Evolutionary conservation across 2,113 vertebrate species (phyloP), one percentile per base, ranked within the genome.

Genomic region (Cardinalis cardinalis): DNA sequence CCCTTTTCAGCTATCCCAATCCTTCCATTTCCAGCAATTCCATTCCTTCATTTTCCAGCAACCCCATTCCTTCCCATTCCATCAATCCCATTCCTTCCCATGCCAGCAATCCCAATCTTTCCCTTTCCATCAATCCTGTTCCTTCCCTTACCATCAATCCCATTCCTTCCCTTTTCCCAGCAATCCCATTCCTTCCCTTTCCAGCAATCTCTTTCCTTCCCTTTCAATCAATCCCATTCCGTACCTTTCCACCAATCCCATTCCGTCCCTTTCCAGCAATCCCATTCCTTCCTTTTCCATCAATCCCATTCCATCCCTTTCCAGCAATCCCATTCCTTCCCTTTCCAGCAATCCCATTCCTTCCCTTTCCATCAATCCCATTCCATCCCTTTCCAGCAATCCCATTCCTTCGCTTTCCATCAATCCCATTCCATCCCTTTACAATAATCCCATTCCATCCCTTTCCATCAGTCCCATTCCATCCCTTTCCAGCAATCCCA

Each of bases 341-440:
- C 7, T 1, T 5, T 2, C 20, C 40, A 44, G 0, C 40, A 44
- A 25, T 31, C n/a, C 36, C 7, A 6, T 0, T n/a, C 6, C 12
- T 41, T n/a, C 29, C 34, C 3, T 0, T 19, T 0, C 20, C 46
- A 18, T 0, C 31, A n/a, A 31, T 31, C 59, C 26, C 18, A 14
- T 2, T 40, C 25, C 25, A 7, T 40, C 26, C 38, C 18, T 2
- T 12, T 4, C 31, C 44, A 51, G 1, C 66, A 17, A 23, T 29
- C 26, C 46, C 23, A 34, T 1, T 32, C 15, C 32, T 14, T 36
- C 18, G 25, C 18, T 3, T 8, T 1, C 24, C 26, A 40, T 1
- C 44, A 11, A 12, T 49, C 25, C 65, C 31, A 18, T 8, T 23
- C 14, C 41, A 7, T 28, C 44, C 18, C n/a, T 6, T 4, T 2